These are phyloP conservation scores for Papilio xuthus DNA, from an alignment of 1,140 invertebrate species.

Conservation along the genomic window DNA sequence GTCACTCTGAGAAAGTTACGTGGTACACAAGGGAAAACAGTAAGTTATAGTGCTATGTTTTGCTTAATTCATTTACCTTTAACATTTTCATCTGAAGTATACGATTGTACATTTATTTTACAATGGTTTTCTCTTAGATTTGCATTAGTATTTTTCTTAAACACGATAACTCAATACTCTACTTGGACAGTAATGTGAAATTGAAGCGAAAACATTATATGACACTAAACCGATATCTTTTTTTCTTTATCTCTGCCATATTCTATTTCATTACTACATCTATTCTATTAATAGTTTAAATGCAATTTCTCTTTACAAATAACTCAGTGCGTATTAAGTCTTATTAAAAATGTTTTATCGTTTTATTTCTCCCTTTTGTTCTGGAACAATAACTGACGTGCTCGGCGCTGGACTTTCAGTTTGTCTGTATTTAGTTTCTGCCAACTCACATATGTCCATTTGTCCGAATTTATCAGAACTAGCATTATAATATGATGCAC, in stretches of 20 bases:
- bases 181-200: too few species aligned
- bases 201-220: too few species aligned
- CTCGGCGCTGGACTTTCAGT: slow-evolving; percentile 26
- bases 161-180: too few species aligned
- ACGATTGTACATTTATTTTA: not conserved
- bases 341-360: not conserved
- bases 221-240: too few species aligned
- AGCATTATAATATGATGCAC: slow-evolving; percentile 13
- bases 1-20: slow-evolving; percentile 58
- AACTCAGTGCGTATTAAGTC: too few species aligned
- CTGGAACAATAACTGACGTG: slow-evolving; percentile 26
- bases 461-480: slow-evolving; percentile 28
- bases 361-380: slow-evolving; percentile 26
- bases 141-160: not conserved
- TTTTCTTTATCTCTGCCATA: too few species aligned
- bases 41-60: slow-evolving; percentile 39
- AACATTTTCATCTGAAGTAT: not conserved
- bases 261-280: too few species aligned
- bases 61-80: slow-evolving; percentile 38
- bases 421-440: slow-evolving; percentile 29
- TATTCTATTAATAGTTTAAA: too few species aligned
- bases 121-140: not conserved
- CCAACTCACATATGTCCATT: slow-evolving; percentile 34
- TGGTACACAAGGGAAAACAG: slow-evolving; percentile 51
- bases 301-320: too few species aligned